Evolutionary conservation across 2,113 vertebrate genomes (phyloP).

Genomic region (Etia nguti): DNA sequence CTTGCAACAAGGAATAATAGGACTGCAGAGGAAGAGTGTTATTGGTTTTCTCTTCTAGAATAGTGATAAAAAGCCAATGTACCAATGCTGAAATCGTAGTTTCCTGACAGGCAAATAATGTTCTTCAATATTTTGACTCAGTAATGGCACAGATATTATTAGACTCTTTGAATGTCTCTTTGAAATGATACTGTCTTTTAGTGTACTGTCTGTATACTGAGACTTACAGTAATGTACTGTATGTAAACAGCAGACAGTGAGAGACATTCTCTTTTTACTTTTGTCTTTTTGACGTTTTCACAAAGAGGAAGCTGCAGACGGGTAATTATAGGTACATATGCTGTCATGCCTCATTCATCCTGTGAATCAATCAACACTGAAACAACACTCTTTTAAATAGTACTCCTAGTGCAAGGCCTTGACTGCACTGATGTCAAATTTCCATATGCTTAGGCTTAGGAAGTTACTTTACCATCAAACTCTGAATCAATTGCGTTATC

Average conservation of each 20-base stretch:
- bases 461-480: not conserved
- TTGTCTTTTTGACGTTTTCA: conserved; percentile 23
- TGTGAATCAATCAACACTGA: not conserved
- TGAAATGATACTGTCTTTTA: not conserved
- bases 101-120: not conserved
- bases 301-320: not conserved
- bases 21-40: not conserved
- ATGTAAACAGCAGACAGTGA: not conserved
- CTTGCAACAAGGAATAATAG: not conserved
- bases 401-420: not conserved
- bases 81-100: not conserved
- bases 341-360: not conserved
- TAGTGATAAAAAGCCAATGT: conserved; percentile 5
- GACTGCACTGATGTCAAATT: not conserved
- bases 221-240: not conserved
- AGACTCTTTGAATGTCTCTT: conserved; percentile 1
- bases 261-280: not conserved
- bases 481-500: not conserved
- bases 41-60: conserved; percentile 12
- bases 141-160: conserved; percentile 18
- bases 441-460: not conserved
- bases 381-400: not conserved
- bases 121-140: conserved; percentile 19
- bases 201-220: not conserved
- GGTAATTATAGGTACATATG: not conserved